These are phyloP conservation scores for Pandion haliaetus DNA, from an alignment of 2,113 vertebrate genomes.

Conservation along the genomic window DNA sequence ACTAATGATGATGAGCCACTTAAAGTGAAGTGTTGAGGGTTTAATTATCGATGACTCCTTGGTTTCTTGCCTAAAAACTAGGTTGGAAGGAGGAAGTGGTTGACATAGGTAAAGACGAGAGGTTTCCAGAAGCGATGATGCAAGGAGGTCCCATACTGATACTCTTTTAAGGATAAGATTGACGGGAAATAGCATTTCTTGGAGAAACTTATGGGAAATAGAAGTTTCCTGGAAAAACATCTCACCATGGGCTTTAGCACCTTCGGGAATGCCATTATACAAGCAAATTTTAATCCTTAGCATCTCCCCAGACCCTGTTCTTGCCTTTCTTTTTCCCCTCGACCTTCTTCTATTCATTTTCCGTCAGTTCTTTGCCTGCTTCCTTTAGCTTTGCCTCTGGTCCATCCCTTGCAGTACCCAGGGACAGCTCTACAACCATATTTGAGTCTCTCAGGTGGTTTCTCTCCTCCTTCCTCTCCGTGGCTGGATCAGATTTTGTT, in stretches of 20 bases:
- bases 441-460: neutral
- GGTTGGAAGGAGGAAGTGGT: neutral
- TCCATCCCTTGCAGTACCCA: neutral
- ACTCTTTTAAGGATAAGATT: neutral
- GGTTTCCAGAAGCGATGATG: neutral
- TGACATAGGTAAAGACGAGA: neutral
- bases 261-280: neutral
- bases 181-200: neutral
- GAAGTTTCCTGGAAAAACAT: neutral
- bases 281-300: neutral
- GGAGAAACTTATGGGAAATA: neutral
- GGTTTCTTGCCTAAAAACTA: neutral
- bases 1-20: conserved; percentile 29
- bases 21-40: neutral
- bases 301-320: neutral
- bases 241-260: neutral
- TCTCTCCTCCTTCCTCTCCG: neutral
- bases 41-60: neutral
- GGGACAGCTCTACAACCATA: neutral
- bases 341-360: neutral
- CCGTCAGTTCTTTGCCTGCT: neutral
- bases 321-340: neutral
- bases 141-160: neutral
- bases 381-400: neutral
- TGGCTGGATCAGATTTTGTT: neutral